These are phyloP conservation scores for Micropterix aruncella DNA, from an alignment of 2,888 invertebrate genomes.

Conservation along the genomic window DNA sequence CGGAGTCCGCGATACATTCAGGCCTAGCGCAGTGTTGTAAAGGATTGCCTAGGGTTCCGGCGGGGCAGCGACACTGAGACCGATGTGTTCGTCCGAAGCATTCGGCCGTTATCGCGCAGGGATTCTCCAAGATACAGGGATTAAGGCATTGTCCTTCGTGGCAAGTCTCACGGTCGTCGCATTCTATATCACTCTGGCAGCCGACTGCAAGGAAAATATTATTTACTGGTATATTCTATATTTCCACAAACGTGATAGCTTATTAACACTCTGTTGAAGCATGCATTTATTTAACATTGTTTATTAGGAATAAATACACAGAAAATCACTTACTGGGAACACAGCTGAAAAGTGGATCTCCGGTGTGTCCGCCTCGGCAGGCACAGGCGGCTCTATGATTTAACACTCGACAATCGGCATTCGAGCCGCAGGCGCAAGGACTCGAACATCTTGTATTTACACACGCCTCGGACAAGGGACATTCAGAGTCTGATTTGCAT, in stretches of 20 bases:
- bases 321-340: slow-evolving; percentile 41
- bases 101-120: slow-evolving; percentile 73
- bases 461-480: slow-evolving; percentile 70
- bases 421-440: slow-evolving; percentile 75
- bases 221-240: slow-evolving; percentile 6
- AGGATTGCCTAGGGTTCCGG: slow-evolving; percentile 68
- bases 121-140: slow-evolving; percentile 65
- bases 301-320: too few species aligned
- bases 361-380: slow-evolving; percentile 70
- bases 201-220: slow-evolving; percentile 43
- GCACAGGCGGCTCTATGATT: slow-evolving; percentile 79
- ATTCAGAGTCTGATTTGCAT: slow-evolving; percentile 68
- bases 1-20: slow-evolving; percentile 66
- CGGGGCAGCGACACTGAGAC: slow-evolving; percentile 65
- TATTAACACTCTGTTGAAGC: too few species aligned
- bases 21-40: slow-evolving; percentile 61
- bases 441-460: slow-evolving; percentile 65
- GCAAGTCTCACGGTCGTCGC: slow-evolving; percentile 66
- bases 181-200: slow-evolving; percentile 72
- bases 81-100: slow-evolving; percentile 71
- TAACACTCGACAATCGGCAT: slow-evolving; percentile 68
- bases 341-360: slow-evolving; percentile 74
- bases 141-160: slow-evolving; percentile 70
- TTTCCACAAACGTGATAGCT: too few species aligned
- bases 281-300: too few species aligned